Evolutionary conservation across 2,113 vertebrate species (phyloP).

Genomic region (Oryzias curvinotus): DNA sequence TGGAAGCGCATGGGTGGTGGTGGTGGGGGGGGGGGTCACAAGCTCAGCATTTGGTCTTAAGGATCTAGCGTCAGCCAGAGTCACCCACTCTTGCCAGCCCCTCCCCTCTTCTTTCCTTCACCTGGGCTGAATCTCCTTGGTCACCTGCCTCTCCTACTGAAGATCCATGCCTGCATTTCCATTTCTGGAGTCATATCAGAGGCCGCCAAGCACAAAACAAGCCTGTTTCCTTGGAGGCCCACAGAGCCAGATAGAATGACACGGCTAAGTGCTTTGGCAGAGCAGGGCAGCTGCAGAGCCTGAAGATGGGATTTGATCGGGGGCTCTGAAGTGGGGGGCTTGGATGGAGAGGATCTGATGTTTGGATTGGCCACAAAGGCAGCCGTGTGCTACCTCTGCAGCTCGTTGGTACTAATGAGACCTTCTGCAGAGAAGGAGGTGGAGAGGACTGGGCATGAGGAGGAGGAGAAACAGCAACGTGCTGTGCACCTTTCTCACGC

Average conservation of each 20-base stretch:
- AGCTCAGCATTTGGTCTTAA: constrained; percentile 67
- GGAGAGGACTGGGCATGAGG: constrained; percentile 48
- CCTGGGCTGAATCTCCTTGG: constrained; percentile 81
- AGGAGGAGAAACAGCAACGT: constrained; percentile 40
- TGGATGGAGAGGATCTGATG: constrained; percentile 72
- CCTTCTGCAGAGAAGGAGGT: constrained; percentile 66
- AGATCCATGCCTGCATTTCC: constrained; percentile 86
- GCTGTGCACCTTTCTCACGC: constrained; percentile 56
- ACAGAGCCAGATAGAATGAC: constrained; percentile 84
- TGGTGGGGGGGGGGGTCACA: constrained; percentile 8
- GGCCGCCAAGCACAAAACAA: constrained; percentile 77
- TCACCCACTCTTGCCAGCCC: constrained; percentile 26
- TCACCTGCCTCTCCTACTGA: constrained; percentile 94
- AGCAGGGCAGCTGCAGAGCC: constrained; percentile 80
- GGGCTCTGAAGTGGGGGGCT: constrained; percentile 75
- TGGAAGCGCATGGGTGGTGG: constrained; percentile 29
- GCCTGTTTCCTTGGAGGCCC: constrained; percentile 74
- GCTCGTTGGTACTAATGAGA: constrained; percentile 74
- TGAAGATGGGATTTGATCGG: constrained; percentile 77
- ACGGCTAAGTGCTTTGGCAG: constrained; percentile 80
- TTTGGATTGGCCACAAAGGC: constrained; percentile 84
- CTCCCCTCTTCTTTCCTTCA: constrained; percentile 76
- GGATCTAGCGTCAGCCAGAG: constrained; percentile 44
- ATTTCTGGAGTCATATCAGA: constrained; percentile 85
- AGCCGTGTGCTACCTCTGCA: constrained; percentile 74